Evolutionary conservation across 1,140 invertebrate species (phyloP).

Genomic region (Cyphomyrmex costatus): DNA sequence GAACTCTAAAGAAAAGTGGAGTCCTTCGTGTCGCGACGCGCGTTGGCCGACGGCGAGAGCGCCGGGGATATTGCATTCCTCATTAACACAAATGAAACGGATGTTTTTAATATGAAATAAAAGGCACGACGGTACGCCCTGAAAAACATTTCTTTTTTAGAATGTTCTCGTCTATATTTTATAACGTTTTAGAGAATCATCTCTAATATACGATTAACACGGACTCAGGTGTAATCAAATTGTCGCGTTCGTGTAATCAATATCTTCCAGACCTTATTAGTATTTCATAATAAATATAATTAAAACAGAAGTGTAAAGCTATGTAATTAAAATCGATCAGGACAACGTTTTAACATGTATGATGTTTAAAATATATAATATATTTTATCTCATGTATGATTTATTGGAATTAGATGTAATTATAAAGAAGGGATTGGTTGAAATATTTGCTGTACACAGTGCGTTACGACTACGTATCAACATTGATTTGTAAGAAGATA

Average conservation of each 20-base stretch:
- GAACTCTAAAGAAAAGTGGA: constrained; percentile 63
- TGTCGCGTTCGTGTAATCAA: neutral
- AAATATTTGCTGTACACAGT: neutral
- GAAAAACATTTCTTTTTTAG: neutral
- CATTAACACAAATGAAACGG: constrained; percentile 39
- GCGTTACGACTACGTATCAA: constrained; percentile 4
- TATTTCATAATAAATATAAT: constrained; percentile 4
- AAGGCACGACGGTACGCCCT: too few species aligned
- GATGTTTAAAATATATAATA: too few species aligned
- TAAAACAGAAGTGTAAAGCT: neutral
- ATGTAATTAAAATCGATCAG: neutral
- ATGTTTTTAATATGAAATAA: constrained; percentile 26
- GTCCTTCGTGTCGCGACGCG: constrained; percentile 6
- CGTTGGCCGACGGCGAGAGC: neutral
- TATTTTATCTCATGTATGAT: neutral
- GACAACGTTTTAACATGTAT: constrained; percentile 64
- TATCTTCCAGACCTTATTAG: neutral
- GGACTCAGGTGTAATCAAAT: neutral
- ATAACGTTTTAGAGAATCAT: neutral
- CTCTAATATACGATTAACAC: neutral
- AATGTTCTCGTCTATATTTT: neutral
- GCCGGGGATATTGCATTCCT: constrained; percentile 51
- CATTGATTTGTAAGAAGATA: constrained; percentile 29
- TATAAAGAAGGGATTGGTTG: neutral
- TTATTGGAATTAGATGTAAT: neutral